A percentile compares a stretch with the other conserved stretches of the same genome.
These are phyloP conservation scores for Drosophila macrospina DNA, from an alignment of 2,888 invertebrate species.

Conservation along the genomic window DNA sequence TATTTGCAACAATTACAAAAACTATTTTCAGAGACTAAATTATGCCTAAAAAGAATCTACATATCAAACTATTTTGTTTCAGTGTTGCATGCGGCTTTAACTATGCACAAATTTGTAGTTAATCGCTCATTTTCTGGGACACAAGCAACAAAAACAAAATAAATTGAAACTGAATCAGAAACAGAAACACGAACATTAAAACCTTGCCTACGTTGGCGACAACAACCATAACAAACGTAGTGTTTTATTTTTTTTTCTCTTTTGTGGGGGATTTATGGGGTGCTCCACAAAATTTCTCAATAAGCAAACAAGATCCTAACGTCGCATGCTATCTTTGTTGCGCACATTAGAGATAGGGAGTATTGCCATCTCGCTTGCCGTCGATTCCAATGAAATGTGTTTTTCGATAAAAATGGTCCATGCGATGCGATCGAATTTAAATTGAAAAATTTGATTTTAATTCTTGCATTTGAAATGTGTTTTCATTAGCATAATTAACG, in stretches of 20 bases:
- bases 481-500: conserved; percentile 84
- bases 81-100: conserved; percentile 49
- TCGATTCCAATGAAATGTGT: conserved; percentile 82
- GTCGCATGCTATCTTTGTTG: conserved; percentile 25
- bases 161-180: conserved; percentile 8
- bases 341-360: neutral
- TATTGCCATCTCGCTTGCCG: conserved; percentile 21
- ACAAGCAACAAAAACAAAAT: conserved; percentile 26
- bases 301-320: conserved; percentile 66
- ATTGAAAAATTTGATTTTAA: conserved; percentile 83
- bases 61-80: conserved; percentile 31
- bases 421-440: conserved; percentile 83
- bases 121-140: conserved; percentile 68
- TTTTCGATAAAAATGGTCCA: conserved; percentile 82
- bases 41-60: no score
- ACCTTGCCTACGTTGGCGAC: conserved; percentile 58
- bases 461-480: conserved; percentile 82
- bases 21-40: neutral
- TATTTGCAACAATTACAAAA: no score
- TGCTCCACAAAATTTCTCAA: conserved; percentile 67
- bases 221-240: conserved; percentile 49
- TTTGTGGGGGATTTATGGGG: conserved; percentile 44
- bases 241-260: no score
- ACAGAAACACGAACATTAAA: conserved; percentile 34
- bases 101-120: conserved; percentile 56